Percentiles rank a stretch among this genome's conserved stretches.
These are phyloP conservation scores for Saccostrea echinata DNA, from an alignment of 1,140 invertebrate species.

Conservation along the genomic window DNA sequence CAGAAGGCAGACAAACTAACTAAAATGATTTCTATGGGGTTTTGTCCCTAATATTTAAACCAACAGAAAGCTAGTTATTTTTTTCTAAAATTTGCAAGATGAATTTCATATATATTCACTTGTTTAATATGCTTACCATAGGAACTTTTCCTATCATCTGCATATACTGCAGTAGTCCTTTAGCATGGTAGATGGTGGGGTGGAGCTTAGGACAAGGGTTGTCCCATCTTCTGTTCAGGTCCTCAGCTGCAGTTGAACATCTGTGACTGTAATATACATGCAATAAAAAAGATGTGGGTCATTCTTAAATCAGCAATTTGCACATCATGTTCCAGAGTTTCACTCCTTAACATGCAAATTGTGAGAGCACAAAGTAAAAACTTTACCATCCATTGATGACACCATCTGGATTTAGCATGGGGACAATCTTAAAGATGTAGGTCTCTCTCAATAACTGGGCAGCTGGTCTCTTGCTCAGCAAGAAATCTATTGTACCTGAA, in stretches of 20 bases:
- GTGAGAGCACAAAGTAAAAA: too few relatives aligned
- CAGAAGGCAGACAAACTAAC: not conserved
- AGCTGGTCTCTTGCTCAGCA: constrained; percentile 84
- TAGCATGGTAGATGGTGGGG: constrained; percentile 96
- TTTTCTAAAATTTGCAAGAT: not conserved
- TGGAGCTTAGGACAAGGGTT: constrained; percentile 87
- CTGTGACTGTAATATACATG: constrained; percentile 86
- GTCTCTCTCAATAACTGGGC: constrained; percentile 85
- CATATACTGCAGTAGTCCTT: constrained; percentile 82
- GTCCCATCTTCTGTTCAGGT: constrained; percentile 90
- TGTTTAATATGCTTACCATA: constrained; percentile 61
- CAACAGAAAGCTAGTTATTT: not conserved
- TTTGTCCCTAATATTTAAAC: not conserved
- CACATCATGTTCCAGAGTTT: not conserved
- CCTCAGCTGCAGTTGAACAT: constrained; percentile 89
- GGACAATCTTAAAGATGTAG: constrained; percentile 93
- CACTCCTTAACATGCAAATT: not conserved
- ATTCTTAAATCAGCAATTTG: not conserved
- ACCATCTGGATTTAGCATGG: constrained; percentile 97
- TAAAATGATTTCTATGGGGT: too few relatives aligned
- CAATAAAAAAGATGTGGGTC: not conserved
- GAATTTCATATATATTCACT: not conserved
- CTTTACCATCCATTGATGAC: constrained; percentile 91
- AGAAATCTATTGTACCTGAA: constrained; percentile 85
- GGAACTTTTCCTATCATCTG: constrained; percentile 74